phyloP scores from a whole-genome alignment of 2,797 vertebrate species.

The Macrochelys suwanniensis region DNA sequence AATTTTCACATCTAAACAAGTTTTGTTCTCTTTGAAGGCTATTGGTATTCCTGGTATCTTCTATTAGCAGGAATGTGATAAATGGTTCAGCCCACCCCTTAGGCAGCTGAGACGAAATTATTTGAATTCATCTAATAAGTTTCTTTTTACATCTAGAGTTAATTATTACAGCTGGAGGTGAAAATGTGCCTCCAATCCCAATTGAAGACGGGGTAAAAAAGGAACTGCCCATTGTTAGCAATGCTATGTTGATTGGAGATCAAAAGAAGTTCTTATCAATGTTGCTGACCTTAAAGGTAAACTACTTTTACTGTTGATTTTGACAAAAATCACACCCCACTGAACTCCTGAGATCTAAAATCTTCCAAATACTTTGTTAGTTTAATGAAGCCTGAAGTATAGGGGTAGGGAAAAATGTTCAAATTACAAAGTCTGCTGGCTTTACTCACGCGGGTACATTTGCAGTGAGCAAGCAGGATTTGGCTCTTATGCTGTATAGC shows the following conservation, averaged over 20 bases:
- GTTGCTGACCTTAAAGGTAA: conserved; percentile 90
- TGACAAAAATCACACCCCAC: not conserved
- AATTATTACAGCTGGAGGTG: conserved; percentile 91
- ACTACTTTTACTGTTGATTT: not conserved
- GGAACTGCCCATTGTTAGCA: conserved; percentile 88
- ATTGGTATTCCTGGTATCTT: not conserved
- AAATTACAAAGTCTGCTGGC: not conserved
- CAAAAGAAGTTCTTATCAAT: conserved; percentile 90
- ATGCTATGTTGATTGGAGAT: conserved; percentile 89
- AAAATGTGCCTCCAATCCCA: conserved; percentile 88
- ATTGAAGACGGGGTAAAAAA: conserved; percentile 90
- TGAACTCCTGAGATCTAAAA: not conserved
- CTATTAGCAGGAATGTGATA: not conserved
- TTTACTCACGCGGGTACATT: not conserved
- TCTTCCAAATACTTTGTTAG: not conserved
- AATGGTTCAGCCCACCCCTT: not conserved
- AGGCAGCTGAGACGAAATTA: not conserved
- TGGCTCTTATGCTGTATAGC: not conserved
- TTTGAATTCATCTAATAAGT: conserved; percentile 23
- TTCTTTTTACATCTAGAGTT: conserved; percentile 82
- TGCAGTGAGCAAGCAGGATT: not conserved
- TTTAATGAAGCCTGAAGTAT: not conserved
- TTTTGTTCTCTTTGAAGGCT: not conserved
- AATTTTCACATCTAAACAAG: not conserved
- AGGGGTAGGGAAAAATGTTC: not conserved